A percentile compares a stretch with the other conserved stretches of the same genome.
Evolutionary conservation across 2,113 vertebrate species (phyloP).

Genomic region (Upupa epops): DNA sequence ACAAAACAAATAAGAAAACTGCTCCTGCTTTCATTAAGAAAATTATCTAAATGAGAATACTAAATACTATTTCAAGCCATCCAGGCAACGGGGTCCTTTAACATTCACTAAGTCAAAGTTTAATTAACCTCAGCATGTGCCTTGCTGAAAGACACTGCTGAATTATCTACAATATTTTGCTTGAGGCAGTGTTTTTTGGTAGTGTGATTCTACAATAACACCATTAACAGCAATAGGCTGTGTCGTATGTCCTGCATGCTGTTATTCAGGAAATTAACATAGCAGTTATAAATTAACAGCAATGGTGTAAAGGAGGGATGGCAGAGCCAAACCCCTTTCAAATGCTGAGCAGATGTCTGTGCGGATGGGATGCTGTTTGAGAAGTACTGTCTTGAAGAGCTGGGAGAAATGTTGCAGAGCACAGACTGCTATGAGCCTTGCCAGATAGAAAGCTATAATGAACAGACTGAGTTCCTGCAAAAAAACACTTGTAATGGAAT

Average conservation of each 20-base stretch:
- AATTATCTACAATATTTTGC: not conserved
- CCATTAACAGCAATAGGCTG: not conserved
- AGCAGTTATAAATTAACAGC: not conserved
- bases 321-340: not conserved
- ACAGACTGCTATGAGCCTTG: not conserved
- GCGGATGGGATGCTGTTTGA: not conserved
- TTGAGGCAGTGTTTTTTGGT: not conserved
- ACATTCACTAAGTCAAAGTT: not conserved
- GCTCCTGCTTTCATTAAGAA: not conserved
- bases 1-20: not conserved
- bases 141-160: not conserved
- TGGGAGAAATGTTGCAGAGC: not conserved
- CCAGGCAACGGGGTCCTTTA: not conserved
- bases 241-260: not conserved
- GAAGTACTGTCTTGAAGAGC: not conserved
- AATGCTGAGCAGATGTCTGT: not conserved
- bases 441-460: not conserved
- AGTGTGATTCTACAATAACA: not conserved
- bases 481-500: not conserved
- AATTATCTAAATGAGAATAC: not conserved
- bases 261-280: not conserved
- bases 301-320: not conserved
- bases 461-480: not conserved
- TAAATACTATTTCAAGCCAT: not conserved
- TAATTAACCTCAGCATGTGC: not conserved